Base-by-base conservation (phyloP, 2,113 vertebrate species). In the Rattus norvegicus region DNA sequence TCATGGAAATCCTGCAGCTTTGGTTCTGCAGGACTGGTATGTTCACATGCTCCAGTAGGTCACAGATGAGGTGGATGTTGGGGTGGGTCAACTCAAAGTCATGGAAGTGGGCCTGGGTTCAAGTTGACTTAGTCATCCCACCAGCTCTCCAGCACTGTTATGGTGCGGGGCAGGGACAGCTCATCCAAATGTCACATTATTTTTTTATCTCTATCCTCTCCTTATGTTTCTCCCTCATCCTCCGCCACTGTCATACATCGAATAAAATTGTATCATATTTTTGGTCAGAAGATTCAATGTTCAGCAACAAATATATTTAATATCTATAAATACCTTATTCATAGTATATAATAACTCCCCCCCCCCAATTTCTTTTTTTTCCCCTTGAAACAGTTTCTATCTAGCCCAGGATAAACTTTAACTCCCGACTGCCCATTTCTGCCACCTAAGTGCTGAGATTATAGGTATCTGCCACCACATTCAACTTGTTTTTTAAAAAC, bases 221-320 rank as follows among this genome's bases (percentile, higher is more conserved):
- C 19, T 11, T 80, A 11, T 9, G 22, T 65, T 11, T 47, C 8
- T 39, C 22, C 7, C 33, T 7, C 43, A 24, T 33, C 1, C 17
- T 47, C 30, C 28, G 14, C 28, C 39, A 54, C 63, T 36, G 63
- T 28, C 33, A n/a, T 63, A 47, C 1, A 65, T n/a, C 36, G 10
- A 77, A 19, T n/a, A 49, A 5, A 83, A 3, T 77, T 77, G 56
- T 17, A 63, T 80, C 8, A 84, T 90, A 88, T 88, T 69, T 90
- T 90, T 73, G 47, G 7, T 87, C 47, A 91, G 63, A 88, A 95
- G 70, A 73, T 54, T 92, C 7, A 94, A 7, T 75, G 33, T 92
- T 92, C 5, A 56, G 65, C 2, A 67, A 61, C 77, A 80, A 79
- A 16, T 90, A 63, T 49, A 36, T 73, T 7, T 61, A 2, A 14